phyloP scores from a whole-genome alignment of 2,113 vertebrate species.

The Microcebus murinus region DNA sequence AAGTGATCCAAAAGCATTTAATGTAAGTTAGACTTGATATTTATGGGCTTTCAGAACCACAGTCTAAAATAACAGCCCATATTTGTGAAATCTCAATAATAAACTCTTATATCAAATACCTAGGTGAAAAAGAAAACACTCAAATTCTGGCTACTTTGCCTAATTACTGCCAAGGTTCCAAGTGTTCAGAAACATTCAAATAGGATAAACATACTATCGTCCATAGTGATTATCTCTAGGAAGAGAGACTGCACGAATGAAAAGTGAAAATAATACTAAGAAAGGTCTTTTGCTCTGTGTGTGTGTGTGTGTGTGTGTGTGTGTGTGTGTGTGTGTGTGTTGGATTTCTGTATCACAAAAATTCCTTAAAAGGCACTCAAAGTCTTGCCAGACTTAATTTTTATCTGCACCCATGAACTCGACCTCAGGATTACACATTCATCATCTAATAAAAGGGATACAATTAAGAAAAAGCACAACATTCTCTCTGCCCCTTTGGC shows the following conservation, averaged over 20 bases:
- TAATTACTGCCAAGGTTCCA: background rate
- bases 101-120: background rate
- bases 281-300: background rate
- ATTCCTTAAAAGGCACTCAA: background rate
- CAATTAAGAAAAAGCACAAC: background rate
- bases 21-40: background rate
- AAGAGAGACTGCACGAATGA: background rate
- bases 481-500: background rate
- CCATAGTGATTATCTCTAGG: background rate
- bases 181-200: conserved; percentile 11
- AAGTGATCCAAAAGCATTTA: background rate
- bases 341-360: background rate
- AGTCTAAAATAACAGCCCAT: background rate
- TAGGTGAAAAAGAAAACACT: conserved; percentile 14
- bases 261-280: conserved; percentile 44
- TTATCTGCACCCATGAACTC: background rate
- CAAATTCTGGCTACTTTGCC: background rate
- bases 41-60: background rate
- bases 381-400: background rate
- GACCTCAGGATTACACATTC: background rate
- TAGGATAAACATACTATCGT: background rate
- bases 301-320: no score
- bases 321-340: background rate
- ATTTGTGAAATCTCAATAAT: background rate
- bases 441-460: background rate